phyloP scores from a whole-genome alignment of 2,888 invertebrate species.

The Lutraria lutraria region DNA sequence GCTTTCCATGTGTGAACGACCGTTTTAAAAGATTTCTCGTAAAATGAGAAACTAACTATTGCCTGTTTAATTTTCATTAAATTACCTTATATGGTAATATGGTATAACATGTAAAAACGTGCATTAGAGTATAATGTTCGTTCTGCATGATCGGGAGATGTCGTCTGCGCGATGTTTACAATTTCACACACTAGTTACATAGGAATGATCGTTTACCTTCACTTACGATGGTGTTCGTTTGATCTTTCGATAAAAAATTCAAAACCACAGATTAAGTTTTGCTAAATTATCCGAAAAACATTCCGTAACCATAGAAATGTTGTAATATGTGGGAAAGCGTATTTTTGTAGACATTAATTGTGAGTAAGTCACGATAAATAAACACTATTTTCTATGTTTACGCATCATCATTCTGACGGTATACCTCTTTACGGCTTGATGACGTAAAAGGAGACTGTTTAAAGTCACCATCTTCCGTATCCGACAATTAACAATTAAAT shows the following conservation, averaged over 20 bases:
- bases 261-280: slow-evolving; percentile 33
- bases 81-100: too few relatives aligned
- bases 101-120: too few relatives aligned
- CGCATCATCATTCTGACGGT: background rate
- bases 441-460: slow-evolving; percentile 42
- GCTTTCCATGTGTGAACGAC: background rate
- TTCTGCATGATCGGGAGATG: background rate
- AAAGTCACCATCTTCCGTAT: slow-evolving; percentile 49
- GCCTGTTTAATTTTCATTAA: too few relatives aligned
- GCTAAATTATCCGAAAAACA: slow-evolving; percentile 16
- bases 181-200: slow-evolving; percentile 30
- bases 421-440: slow-evolving; percentile 33
- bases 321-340: slow-evolving; percentile 36
- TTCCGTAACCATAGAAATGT: slow-evolving; percentile 27
- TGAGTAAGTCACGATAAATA: slow-evolving; percentile 23
- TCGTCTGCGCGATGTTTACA: slow-evolving; percentile 17
- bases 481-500: slow-evolving; percentile 35
- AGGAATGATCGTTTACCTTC: slow-evolving; percentile 19
- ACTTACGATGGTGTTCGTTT: background rate
- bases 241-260: slow-evolving; percentile 30
- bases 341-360: background rate
- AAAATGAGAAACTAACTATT: background rate
- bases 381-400: background rate
- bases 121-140: background rate
- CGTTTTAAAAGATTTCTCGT: background rate